phyloP scores from a whole-genome alignment of 2,888 invertebrate species.

The Ornithoptera alexandrae region DNA sequence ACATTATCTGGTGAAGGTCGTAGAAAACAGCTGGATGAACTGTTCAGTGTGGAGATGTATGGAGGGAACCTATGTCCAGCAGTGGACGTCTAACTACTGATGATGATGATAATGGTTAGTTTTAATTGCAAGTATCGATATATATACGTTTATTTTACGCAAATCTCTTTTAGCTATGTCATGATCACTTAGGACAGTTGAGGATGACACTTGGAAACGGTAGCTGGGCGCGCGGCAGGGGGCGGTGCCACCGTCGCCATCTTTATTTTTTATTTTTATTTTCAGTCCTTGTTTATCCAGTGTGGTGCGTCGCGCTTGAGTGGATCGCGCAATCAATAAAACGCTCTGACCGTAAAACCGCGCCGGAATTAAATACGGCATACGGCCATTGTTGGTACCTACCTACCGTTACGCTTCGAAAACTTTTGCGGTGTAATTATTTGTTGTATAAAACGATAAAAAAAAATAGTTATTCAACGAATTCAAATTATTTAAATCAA shows the following conservation, averaged over 20 bases:
- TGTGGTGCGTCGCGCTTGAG: slow-evolving; percentile 65
- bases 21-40: too few relatives aligned
- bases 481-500: slow-evolving; percentile 30
- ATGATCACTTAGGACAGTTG: slow-evolving; percentile 45
- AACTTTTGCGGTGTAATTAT: slow-evolving; percentile 51
- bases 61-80: too few relatives aligned
- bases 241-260: slow-evolving; percentile 71
- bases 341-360: slow-evolving; percentile 68
- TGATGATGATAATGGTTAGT: not conserved
- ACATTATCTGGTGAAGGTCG: too few relatives aligned
- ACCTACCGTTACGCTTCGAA: slow-evolving; percentile 45
- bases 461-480: slow-evolving; percentile 11
- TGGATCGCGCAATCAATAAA: slow-evolving; percentile 75
- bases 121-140: not conserved
- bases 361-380: slow-evolving; percentile 68
- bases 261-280: slow-evolving; percentile 60
- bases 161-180: slow-evolving; percentile 23
- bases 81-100: too few relatives aligned
- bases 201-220: slow-evolving; percentile 76
- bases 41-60: too few relatives aligned
- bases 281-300: slow-evolving; percentile 77
- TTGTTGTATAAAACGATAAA: slow-evolving; percentile 39
- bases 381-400: slow-evolving; percentile 45
- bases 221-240: slow-evolving; percentile 69
- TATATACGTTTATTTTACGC: not conserved